A percentile compares a stretch with the other conserved stretches of the same genome.
Conservation (phyloP, 2,888 invertebrate genomes). For the Coronaproctus castanopsis region DNA sequence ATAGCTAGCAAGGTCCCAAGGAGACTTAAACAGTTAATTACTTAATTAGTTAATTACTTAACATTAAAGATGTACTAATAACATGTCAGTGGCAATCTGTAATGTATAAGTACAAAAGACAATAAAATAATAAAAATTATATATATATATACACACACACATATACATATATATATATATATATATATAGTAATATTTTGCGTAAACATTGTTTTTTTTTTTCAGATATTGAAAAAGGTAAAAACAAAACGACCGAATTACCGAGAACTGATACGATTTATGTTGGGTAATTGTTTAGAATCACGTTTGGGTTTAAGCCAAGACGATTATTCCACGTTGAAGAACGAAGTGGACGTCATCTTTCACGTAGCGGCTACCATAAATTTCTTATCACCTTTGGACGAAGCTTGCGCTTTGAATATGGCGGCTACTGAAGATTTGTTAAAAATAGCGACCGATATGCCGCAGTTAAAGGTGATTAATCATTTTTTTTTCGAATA, state of each 20-base stretch:
- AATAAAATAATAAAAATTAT: too few species aligned
- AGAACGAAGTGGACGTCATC: neutral
- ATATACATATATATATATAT: too few species aligned
- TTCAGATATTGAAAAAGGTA: neutral
- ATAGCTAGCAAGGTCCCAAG: too few species aligned
- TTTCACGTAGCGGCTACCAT: neutral
- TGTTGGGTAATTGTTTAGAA: neutral
- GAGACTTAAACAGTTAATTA: too few species aligned
- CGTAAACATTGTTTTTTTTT: too few species aligned
- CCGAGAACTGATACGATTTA: neutral
- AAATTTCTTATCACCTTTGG: neutral
- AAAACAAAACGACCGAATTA: neutral
- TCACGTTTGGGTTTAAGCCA: neutral
- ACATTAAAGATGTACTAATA: too few species aligned
- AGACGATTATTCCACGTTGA: neutral
- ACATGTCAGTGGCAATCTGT: too few species aligned
- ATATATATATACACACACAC: too few species aligned
- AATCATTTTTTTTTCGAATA: too few species aligned
- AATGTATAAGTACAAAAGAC: too few species aligned
- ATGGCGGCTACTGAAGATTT: neutral
- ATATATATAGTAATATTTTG: too few species aligned
- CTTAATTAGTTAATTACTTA: too few species aligned
- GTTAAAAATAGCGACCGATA: neutral
- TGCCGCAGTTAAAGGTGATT: neutral
- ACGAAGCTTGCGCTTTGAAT: neutral